Base-by-base conservation (phyloP, 2,888 invertebrate species). In the Dyspetes luteomarginatus region DNA sequence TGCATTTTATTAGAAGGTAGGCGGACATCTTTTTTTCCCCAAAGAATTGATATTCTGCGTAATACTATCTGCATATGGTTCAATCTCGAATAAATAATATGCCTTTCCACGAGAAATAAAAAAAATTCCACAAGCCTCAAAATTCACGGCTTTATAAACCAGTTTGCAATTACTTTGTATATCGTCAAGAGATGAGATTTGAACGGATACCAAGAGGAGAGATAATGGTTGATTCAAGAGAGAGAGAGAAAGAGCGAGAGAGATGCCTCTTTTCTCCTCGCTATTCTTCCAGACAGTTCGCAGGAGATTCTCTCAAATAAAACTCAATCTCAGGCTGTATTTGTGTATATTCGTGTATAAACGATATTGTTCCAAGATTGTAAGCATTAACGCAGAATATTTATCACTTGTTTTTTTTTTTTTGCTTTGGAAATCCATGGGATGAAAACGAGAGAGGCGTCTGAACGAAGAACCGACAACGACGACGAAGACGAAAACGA, bases 371-470 rank as follows among this genome's bases (percentile, higher is more conserved):
- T 76, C 55, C 50, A 56, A 74, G 58, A 43, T 72, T 56, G 69
- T 76, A 78, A 68, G 75, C 69, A 82, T 83, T 80, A 80, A 82
- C 80, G 77, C 84, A 78, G 75, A 64, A 78, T 80, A 80, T 80
- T 80, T 83, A 81, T 77, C 64, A 58, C 67, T 74, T 56, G 56
- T 81, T 78, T 60, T 71, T 81, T 78, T 60, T 71, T 74, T 77
- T 74, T 77, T 76, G 15, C 62, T 58, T 71, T 60, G 58, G 30
- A 48, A 71, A 71, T 22, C 55, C 41, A 43, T 36, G 48, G n/a
- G 30, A 43, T 36, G 48, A 9, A 30, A 15, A 48, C 48, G 17
- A 48, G 48, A 36, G 48, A 48, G 48, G 60, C 19, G 58, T 71
- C 58, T 60, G 17, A 15, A 36, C 22, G 30, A 56, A 50, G 28